Percentiles rank a stretch among this genome's conserved stretches.
Evolutionary conservation across 2,797 vertebrate genomes (phyloP).

Genomic region (Coregonus sp.): DNA sequence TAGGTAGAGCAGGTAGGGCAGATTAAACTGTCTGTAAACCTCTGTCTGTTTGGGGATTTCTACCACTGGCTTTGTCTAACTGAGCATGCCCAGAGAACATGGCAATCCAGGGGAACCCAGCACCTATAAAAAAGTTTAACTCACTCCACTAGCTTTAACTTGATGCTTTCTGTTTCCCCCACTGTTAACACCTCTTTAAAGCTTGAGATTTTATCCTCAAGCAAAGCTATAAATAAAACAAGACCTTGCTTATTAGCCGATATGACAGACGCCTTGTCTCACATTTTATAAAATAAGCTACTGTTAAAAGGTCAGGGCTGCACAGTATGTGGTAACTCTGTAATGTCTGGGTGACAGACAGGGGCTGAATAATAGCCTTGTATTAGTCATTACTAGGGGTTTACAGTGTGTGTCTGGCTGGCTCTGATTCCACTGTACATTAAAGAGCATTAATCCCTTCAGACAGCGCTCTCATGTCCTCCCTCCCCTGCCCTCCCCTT

Average conservation of each 20-base stretch:
- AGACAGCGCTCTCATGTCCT: conserved; percentile 23
- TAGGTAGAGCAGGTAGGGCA: conserved; percentile 27
- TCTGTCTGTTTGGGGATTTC: conserved; percentile 11
- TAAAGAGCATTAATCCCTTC: conserved; percentile 45
- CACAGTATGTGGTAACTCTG: conserved; percentile 45
- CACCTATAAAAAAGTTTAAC: conserved; percentile 24
- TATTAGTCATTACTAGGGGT: conserved; percentile 54
- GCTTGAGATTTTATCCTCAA: not conserved
- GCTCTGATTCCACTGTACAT: conserved; percentile 10
- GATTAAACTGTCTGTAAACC: conserved; percentile 43
- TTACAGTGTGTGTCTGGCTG: not conserved
- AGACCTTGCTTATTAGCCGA: conserved; percentile 21
- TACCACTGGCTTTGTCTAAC: conserved; percentile 19
- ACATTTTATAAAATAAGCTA: conserved; percentile 48
- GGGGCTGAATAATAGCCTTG: conserved; percentile 26
- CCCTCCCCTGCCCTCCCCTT: too few relatives aligned
- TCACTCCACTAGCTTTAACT: conserved; percentile 41
- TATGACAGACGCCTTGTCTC: conserved; percentile 29
- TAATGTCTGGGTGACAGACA: conserved; percentile 36
- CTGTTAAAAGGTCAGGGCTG: conserved; percentile 29
- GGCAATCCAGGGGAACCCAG: conserved; percentile 44
- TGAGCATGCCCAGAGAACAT: conserved; percentile 3
- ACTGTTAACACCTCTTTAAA: not conserved
- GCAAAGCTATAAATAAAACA: not conserved
- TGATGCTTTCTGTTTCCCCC: conserved; percentile 46